These are phyloP conservation scores for Antennarius striatus DNA, from an alignment of 2,113 vertebrate species.

Conservation along the genomic window DNA sequence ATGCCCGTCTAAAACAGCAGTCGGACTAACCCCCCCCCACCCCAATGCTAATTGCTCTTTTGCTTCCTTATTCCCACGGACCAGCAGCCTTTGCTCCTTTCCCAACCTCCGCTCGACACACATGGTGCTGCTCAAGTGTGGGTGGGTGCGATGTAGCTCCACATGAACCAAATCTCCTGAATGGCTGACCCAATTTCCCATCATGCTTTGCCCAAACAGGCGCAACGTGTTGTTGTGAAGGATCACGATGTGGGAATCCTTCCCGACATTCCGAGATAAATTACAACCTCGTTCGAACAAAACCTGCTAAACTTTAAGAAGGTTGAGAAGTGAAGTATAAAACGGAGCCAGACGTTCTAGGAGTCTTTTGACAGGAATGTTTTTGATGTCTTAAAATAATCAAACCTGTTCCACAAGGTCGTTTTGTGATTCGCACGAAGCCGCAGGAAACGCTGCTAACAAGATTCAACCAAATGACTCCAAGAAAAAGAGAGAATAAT, in stretches of 20 bases:
- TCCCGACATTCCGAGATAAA: neutral
- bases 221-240: neutral
- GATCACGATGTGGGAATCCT: neutral
- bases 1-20: conserved; percentile 14
- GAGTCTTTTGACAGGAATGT: neutral
- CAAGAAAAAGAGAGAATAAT: neutral
- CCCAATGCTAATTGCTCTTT: conserved; percentile 44
- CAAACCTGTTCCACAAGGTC: conserved; percentile 9
- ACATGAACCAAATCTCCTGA: conserved; percentile 26
- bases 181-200: conserved; percentile 42
- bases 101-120: conserved; percentile 14
- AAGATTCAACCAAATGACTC: neutral
- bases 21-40: conserved; percentile 15
- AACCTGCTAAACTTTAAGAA: too few relatives aligned
- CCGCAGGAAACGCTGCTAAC: neutral
- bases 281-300: neutral
- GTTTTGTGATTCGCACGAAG: neutral
- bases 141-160: too few relatives aligned
- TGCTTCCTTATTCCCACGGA: conserved; percentile 32
- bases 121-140: conserved; percentile 2
- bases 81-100: conserved; percentile 26
- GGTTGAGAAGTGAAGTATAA: neutral
- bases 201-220: neutral
- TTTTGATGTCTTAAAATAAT: neutral
- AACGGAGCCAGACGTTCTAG: neutral